phyloP scores from a whole-genome alignment of 2,888 invertebrate genomes.

The Ashinkailepas kermadecensis region DNA sequence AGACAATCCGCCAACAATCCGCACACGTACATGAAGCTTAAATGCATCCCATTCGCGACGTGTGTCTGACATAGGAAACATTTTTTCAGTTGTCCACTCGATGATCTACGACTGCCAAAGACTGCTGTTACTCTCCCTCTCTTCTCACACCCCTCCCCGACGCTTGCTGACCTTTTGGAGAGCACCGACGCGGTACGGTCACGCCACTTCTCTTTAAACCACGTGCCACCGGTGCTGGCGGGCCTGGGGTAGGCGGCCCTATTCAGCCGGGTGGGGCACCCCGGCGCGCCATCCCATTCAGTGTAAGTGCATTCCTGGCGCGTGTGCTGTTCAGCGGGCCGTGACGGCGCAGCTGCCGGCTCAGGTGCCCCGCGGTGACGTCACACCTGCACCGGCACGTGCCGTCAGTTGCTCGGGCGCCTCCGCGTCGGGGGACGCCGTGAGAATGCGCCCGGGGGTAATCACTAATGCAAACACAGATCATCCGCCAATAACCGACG shows the following conservation, averaged over 20 bases:
- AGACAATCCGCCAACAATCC: too few species aligned
- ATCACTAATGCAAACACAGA: constrained; percentile 21
- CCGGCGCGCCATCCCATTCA: background rate
- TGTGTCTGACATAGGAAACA: too few species aligned
- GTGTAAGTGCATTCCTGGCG: constrained; percentile 1
- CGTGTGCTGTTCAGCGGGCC: background rate
- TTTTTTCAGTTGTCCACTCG: too few species aligned
- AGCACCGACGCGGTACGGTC: background rate
- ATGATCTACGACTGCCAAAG: background rate
- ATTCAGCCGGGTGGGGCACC: background rate
- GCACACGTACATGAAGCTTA: too few species aligned
- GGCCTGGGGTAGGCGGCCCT: background rate
- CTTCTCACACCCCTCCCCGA: background rate
- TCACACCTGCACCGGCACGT: background rate
- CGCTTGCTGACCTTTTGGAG: background rate
- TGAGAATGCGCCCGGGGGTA: background rate
- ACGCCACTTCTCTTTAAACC: background rate
- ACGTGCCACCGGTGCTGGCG: background rate
- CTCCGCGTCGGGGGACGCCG: background rate
- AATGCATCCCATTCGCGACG: too few species aligned
- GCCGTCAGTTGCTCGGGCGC: background rate
- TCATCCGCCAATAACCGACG: constrained; percentile 22
- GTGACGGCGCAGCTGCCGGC: background rate
- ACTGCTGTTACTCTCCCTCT: background rate
- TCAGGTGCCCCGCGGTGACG: background rate